Percentiles rank a stretch among this genome's conserved stretches.
These are phyloP conservation scores for Dryococelus australis DNA, from an alignment of 2,888 invertebrate species.

Conservation along the genomic window DNA sequence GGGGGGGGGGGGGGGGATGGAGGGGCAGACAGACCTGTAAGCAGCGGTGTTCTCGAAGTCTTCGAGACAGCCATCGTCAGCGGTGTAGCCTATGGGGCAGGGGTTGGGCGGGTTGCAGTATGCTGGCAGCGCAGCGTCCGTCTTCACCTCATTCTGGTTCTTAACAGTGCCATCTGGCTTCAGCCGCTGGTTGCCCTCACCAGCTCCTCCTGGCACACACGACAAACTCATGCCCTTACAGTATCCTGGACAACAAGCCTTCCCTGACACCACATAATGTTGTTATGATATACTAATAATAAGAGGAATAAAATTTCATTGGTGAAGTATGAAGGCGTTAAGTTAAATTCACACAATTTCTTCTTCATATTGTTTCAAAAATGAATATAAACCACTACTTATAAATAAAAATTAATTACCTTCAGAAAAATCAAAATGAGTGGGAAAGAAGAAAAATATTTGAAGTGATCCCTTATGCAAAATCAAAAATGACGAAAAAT, in stretches of 20 bases:
- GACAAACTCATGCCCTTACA: not conserved
- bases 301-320: no score
- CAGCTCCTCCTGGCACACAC: conserved; percentile 67
- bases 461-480: no score
- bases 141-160: conserved; percentile 80
- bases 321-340: no score
- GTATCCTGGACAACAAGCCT: not conserved
- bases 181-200: conserved; percentile 75
- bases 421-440: no score
- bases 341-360: no score
- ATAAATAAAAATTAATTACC: no score
- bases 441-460: no score
- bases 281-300: no score
- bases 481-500: no score
- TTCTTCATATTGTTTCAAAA: no score
- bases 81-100: conserved; percentile 93
- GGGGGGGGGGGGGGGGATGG: no score
- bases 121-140: conserved; percentile 91
- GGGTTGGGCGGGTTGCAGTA: conserved; percentile 99
- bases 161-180: conserved; percentile 65
- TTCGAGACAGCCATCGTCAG: conserved; percentile 87
- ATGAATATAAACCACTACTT: no score
- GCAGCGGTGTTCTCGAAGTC: conserved; percentile 85
- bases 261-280: not conserved
- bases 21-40: not conserved